Base-by-base conservation (phyloP, 2,113 vertebrate species). In the Poicephalus gulielmi region DNA sequence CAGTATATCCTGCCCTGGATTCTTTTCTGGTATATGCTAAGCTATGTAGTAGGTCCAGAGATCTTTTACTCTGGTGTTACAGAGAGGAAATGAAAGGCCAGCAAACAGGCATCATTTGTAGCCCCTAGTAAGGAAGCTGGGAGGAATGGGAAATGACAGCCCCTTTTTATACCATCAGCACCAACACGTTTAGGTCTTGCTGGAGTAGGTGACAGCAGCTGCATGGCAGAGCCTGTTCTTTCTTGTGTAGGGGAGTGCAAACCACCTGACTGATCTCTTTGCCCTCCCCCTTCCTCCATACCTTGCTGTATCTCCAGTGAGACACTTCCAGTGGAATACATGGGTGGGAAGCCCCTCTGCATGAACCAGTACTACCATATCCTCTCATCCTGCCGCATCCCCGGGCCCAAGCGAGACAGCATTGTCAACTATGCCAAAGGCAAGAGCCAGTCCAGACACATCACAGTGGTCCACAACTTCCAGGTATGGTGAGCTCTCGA, bases 301-400 rank as follows among this genome's bases (percentile, higher is more conserved):
- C 82, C 76, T 70, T 67, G 37, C 67, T 47, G 10, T 86, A 33
- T 27, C 27, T 71, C 16, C 95, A 99, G 99, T 47, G 98, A 99
- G 82, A 99, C 98, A 27, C 97, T 99, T 28, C 99, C 99, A 2
- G 96, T 99, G 60, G 99, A 99, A 94, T 98, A 98, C 92, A 91
- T 99, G 85, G 98, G 98, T 18, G 99, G 98, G 44, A 99, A 98
- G 95, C 99, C 99, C 0, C 98, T 99, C 62, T 99, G 99, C 83
- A 99, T 99, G 99, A 98, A 99, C 97, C 99, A 99, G 98, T 99
- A 99, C 97, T 99, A 99, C 97, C 98, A 99, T 97, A 98, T 99
- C 95, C 97, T 99, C 86, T 99, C 99, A 0, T 99, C 99, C 66
- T 99, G 99, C 94, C 99, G 99, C 10, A 98, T 99, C 79, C 99